phyloP scores from a whole-genome alignment of 2,888 invertebrate genomes.

The Orthonychiurus folsomi region DNA sequence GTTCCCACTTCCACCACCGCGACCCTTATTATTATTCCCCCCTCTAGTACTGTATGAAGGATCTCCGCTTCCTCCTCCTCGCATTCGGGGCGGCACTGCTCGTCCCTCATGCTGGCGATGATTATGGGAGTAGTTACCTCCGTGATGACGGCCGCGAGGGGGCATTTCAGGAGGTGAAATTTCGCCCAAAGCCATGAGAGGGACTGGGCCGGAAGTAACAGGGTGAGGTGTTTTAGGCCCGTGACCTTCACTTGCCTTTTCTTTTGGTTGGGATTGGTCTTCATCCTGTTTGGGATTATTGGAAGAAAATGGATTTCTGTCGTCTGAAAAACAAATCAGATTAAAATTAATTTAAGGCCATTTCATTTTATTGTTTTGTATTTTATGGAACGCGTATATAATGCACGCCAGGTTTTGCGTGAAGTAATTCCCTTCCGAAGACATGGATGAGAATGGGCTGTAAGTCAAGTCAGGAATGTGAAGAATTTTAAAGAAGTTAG shows the following conservation, averaged over 20 bases:
- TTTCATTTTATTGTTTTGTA: no score
- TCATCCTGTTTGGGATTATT: slow-evolving; percentile 20
- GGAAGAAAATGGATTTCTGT: no score
- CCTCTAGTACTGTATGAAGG: slow-evolving; percentile 2
- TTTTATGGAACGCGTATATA: no score
- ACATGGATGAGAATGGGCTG: no score
- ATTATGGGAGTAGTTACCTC: slow-evolving; percentile 10
- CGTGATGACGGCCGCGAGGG: slow-evolving; percentile 18
- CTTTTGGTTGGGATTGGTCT: slow-evolving; percentile 12
- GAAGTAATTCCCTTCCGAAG: no score
- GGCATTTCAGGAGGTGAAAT: slow-evolving; percentile 33
- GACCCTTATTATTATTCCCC: neutral
- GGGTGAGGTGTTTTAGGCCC: slow-evolving; percentile 11
- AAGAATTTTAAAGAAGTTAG: no score
- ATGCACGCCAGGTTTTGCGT: no score
- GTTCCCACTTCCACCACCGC: slow-evolving; percentile 17
- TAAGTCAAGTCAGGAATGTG: no score
- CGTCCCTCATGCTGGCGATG: slow-evolving; percentile 17
- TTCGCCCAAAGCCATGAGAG: slow-evolving; percentile 33
- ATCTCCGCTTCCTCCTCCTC: slow-evolving; percentile 16
- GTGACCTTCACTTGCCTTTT: slow-evolving; percentile 13
- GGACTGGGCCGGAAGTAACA: slow-evolving; percentile 28
- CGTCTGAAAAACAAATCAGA: no score
- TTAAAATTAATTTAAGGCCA: no score
- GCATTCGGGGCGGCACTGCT: slow-evolving; percentile 21